Evolutionary conservation across 2,888 invertebrate genomes (phyloP).

Genomic region (Amiota minor): DNA sequence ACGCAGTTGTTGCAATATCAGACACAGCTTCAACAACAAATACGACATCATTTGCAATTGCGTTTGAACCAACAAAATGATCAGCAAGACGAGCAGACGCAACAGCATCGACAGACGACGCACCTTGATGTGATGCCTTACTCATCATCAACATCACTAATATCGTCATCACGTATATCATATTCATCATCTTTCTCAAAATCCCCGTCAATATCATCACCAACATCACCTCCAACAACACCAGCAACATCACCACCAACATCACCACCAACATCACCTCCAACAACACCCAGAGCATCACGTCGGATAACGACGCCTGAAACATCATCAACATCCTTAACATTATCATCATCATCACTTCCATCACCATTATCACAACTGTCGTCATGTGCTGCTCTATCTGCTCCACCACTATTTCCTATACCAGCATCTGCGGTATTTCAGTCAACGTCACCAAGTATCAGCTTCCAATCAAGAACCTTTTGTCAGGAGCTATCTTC

Average conservation of each 20-base stretch:
- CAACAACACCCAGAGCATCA: not conserved
- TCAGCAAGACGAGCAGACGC: conserved; percentile 10
- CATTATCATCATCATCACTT: not conserved
- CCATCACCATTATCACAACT: not conserved
- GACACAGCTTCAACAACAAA: conserved; percentile 19
- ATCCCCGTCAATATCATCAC: not conserved
- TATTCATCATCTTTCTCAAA: not conserved
- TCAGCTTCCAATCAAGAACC: no score
- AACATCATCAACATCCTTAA: not conserved
- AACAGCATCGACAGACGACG: not conserved
- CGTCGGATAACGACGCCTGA: not conserved
- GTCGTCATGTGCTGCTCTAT: no score
- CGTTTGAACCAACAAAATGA: conserved; percentile 6
- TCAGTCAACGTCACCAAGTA: no score
- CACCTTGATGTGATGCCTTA: not conserved
- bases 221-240: not conserved
- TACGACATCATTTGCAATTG: conserved; percentile 8
- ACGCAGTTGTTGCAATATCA: conserved; percentile 1
- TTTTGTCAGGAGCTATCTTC: not conserved
- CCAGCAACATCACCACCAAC: not conserved
- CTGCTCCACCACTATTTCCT: no score
- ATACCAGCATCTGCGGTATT: no score
- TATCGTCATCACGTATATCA: not conserved
- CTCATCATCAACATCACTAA: not conserved
- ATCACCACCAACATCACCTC: not conserved